These are phyloP conservation scores for Xiphorhynchus erythropygius DNA, from an alignment of 2,797 vertebrate species.

Conservation along the genomic window DNA sequence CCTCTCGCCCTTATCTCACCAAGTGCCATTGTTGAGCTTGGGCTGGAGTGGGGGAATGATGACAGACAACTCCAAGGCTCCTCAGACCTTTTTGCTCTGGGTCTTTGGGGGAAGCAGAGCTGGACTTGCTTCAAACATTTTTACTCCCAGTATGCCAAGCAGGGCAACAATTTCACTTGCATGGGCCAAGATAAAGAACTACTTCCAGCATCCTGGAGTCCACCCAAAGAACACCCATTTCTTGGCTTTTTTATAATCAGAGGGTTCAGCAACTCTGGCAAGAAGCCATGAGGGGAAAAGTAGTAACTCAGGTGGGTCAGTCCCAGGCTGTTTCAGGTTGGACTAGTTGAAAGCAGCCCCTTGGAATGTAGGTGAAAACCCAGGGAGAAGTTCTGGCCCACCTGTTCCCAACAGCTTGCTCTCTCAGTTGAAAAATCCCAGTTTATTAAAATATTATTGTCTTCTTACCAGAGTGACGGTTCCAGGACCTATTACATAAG, in stretches of 20 bases:
- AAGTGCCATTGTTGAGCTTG: background rate
- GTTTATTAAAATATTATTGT: background rate
- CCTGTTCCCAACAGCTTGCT: background rate
- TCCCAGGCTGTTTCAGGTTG: background rate
- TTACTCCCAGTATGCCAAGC: background rate
- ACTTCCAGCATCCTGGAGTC: background rate
- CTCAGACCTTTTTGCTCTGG: background rate
- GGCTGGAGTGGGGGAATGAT: background rate
- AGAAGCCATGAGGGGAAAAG: background rate
- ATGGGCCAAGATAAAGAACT: conserved; percentile 30
- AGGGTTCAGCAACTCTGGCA: background rate
- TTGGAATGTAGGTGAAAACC: background rate
- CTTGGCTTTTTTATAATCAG: background rate
- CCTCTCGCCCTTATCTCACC: background rate
- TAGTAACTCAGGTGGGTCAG: background rate
- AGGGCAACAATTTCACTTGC: background rate
- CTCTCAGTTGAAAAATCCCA: background rate
- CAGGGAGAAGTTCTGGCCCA: background rate
- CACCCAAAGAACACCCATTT: conserved; percentile 6
- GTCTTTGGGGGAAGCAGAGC: background rate
- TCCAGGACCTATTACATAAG: background rate
- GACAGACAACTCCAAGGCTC: background rate
- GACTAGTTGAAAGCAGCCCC: background rate
- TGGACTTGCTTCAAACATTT: background rate
- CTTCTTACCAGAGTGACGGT: background rate